phyloP scores from a whole-genome alignment of 2,888 invertebrate genomes.

The Pammene fasciana region DNA sequence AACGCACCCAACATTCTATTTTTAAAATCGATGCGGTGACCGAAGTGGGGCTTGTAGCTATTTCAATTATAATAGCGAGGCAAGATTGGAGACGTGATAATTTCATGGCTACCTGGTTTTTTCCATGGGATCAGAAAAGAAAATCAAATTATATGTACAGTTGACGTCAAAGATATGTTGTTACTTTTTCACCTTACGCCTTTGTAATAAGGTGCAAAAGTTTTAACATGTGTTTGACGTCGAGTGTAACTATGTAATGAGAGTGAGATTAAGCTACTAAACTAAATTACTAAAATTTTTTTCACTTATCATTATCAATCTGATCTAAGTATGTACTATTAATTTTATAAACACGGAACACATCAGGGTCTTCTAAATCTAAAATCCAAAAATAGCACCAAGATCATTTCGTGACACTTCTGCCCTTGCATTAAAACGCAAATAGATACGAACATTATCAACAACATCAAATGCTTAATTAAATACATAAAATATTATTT shows the following conservation, averaged over 20 bases:
- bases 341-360: constrained; percentile 17
- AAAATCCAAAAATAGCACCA: constrained; percentile 35
- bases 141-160: no score
- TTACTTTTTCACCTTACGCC: no score
- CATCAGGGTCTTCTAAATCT: constrained; percentile 25
- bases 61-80: constrained; percentile 43
- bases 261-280: no score
- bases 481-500: constrained; percentile 1
- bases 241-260: no score
- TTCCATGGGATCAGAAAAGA: constrained; percentile 18
- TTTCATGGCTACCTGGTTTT: constrained; percentile 35
- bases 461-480: neutral
- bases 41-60: constrained; percentile 74
- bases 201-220: no score
- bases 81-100: constrained; percentile 39
- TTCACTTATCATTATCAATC: no score
- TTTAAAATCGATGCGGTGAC: constrained; percentile 81
- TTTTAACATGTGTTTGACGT: no score
- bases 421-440: constrained; percentile 36
- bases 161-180: no score
- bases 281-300: no score
- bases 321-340: neutral
- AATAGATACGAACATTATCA: constrained; percentile 10
- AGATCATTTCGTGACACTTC: constrained; percentile 34
- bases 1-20: constrained; percentile 79